Evolutionary conservation across 2,113 vertebrate genomes (phyloP).

Genomic region (Psittacus erithacus): DNA sequence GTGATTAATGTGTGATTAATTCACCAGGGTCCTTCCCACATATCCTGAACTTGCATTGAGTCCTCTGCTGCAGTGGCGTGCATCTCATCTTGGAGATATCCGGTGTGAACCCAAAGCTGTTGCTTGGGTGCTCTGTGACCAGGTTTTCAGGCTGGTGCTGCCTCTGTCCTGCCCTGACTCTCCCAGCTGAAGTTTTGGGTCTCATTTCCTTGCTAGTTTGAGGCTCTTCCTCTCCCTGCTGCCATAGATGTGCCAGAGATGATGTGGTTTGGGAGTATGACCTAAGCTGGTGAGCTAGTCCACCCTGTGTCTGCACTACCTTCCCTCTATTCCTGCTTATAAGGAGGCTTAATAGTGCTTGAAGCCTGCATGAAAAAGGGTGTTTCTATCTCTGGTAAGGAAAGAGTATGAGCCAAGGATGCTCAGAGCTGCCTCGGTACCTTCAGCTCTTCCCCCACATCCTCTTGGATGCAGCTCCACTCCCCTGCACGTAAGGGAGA

Average conservation of each 20-base stretch:
- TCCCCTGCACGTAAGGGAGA: background rate
- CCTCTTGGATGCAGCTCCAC: accelerated
- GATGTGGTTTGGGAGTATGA: background rate
- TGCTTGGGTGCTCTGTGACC: background rate
- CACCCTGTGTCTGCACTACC: background rate
- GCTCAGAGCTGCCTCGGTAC: background rate
- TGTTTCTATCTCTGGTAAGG: background rate
- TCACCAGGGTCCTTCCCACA: background rate
- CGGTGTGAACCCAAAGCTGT: background rate
- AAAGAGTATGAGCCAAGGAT: background rate
- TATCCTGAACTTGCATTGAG: accelerated
- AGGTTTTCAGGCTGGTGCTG: background rate
- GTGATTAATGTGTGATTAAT: background rate
- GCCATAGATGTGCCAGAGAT: background rate
- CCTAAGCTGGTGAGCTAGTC: background rate
- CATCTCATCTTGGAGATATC: accelerated
- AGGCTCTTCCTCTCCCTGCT: background rate
- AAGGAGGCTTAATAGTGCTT: background rate
- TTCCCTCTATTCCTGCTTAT: background rate
- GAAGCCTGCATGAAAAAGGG: background rate
- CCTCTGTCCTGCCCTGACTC: background rate
- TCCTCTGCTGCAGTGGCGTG: accelerated
- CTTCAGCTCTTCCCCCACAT: background rate
- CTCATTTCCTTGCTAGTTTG: background rate
- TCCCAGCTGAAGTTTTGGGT: background rate